phyloP scores from a whole-genome alignment of 2,888 invertebrate genomes.

The Trichogramma evanescens region DNA sequence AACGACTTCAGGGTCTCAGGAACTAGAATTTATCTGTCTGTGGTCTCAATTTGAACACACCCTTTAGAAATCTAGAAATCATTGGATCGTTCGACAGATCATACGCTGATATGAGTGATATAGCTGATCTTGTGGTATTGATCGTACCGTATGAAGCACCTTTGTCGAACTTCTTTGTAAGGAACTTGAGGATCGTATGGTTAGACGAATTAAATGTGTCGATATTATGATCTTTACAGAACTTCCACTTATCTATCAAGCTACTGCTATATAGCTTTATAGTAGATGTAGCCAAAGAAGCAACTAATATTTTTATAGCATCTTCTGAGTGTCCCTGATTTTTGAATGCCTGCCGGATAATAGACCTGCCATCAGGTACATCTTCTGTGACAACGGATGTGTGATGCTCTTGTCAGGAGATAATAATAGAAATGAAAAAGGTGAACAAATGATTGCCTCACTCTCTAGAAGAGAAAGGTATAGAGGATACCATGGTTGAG shows the following conservation, averaged over 20 bases:
- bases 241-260: conserved; percentile 23
- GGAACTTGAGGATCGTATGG: conserved; percentile 5
- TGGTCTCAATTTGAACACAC: conserved; percentile 17
- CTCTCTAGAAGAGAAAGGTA: conserved; percentile 9
- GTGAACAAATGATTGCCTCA: conserved; percentile 11
- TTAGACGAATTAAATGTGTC: conserved; percentile 1
- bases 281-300: conserved; percentile 19
- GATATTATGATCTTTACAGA: conserved; percentile 10
- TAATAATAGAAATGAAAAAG: conserved; percentile 11
- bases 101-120: conserved; percentile 17
- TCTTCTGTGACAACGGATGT: conserved; percentile 9
- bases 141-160: conserved; percentile 22
- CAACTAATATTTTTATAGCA: conserved; percentile 15
- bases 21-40: conserved; percentile 16
- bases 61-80: conserved; percentile 23
- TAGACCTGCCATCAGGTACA: no score
- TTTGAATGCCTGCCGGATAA: neutral
- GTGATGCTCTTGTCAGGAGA: conserved; percentile 5
- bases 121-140: conserved; percentile 21
- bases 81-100: conserved; percentile 7
- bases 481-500: conserved; percentile 16
- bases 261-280: conserved; percentile 22
- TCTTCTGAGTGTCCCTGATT: neutral
- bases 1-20: conserved; percentile 20
- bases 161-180: conserved; percentile 13